Evolutionary conservation across 2,113 vertebrate genomes (phyloP).

Genomic region (Megaceryle torquata): DNA sequence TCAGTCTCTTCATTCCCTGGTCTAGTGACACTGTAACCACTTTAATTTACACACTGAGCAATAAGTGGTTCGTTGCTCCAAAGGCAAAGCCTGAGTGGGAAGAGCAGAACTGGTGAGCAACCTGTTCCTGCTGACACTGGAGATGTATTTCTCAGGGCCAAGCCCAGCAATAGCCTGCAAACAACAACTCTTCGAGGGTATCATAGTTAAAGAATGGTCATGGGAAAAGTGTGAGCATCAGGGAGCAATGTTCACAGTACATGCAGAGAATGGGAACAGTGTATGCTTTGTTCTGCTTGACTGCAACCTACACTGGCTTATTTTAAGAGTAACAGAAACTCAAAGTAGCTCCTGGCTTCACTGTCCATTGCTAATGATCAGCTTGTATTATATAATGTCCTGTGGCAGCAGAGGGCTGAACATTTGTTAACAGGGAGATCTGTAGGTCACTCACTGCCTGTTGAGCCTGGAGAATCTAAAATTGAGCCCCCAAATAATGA

Average conservation of each 20-base stretch:
- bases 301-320: neutral
- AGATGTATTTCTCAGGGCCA: rapidly evolving
- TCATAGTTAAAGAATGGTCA: rapidly evolving
- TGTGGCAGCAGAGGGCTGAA: neutral
- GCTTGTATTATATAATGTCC: too few relatives aligned
- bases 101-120: neutral
- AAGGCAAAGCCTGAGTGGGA: neutral
- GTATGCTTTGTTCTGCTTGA: neutral
- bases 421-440: rapidly evolving
- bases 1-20: neutral
- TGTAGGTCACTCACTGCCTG: neutral
- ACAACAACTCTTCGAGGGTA: neutral
- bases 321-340: neutral
- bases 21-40: neutral
- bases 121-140: neutral
- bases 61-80: rapidly evolving
- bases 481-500: neutral
- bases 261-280: neutral
- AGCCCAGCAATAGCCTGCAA: neutral
- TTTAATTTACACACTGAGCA: neutral
- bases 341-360: neutral
- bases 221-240: neutral
- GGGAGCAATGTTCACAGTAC: neutral
- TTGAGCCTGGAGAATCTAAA: neutral
- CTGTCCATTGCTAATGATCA: neutral